Conservation (phyloP, 2,797 vertebrate species). For the Vespertilio murinus region DNA sequence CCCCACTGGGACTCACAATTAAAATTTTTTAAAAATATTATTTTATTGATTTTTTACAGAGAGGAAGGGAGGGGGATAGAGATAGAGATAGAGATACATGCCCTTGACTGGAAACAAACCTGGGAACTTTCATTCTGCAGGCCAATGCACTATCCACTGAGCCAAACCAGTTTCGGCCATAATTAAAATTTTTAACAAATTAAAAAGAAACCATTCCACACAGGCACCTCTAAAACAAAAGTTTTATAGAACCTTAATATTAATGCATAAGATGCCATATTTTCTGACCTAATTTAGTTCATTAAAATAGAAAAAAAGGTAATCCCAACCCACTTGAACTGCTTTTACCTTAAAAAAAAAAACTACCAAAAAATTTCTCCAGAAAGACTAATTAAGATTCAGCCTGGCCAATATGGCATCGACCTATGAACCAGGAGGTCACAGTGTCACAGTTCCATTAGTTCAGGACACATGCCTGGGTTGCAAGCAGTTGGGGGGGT, state of each 20-base stretch:
- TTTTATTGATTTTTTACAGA: too few relatives aligned
- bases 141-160: too few relatives aligned
- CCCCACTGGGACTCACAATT: background rate
- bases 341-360: background rate
- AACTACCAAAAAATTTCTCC: background rate
- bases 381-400: background rate
- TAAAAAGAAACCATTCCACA: background rate
- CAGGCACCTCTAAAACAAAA: constrained; percentile 9
- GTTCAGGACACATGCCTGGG: too few relatives aligned
- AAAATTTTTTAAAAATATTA: background rate
- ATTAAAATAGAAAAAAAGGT: background rate
- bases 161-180: too few relatives aligned
- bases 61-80: too few relatives aligned
- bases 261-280: background rate
- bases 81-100: too few relatives aligned
- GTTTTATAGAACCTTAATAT: background rate
- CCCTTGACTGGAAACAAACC: too few relatives aligned
- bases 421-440: background rate
- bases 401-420: background rate
- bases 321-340: background rate
- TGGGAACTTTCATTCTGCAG: too few relatives aligned
- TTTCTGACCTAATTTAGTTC: background rate
- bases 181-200: background rate
- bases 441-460: too few relatives aligned
- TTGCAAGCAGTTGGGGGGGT: too few relatives aligned